Conservation (phyloP, 2,888 invertebrate genomes). For the Resseliella maxima region DNA sequence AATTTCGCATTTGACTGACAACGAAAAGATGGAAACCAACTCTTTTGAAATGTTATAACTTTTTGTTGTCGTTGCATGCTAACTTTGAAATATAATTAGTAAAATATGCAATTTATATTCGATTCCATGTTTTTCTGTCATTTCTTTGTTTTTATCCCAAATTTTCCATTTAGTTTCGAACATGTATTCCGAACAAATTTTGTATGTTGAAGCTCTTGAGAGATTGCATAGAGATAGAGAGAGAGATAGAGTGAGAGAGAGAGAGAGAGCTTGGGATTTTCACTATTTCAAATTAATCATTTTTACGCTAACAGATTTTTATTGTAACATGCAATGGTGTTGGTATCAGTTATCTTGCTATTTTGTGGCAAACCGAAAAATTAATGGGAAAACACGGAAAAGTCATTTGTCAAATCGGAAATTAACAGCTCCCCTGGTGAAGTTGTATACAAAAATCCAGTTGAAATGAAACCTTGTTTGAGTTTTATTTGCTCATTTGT, state of each 20-base stretch:
- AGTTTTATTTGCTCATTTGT: constrained; percentile 15
- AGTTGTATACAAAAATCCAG: background rate
- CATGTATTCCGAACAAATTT: too few relatives aligned
- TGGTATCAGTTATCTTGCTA: background rate
- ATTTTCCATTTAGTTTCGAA: too few relatives aligned
- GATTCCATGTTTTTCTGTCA: background rate
- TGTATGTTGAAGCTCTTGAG: too few relatives aligned
- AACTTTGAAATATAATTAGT: constrained; percentile 1
- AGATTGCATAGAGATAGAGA: too few relatives aligned
- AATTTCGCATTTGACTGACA: background rate
- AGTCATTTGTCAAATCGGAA: constrained; percentile 47
- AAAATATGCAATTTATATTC: background rate
- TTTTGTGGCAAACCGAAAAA: background rate
- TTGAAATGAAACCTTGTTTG: background rate
- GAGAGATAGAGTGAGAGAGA: too few relatives aligned
- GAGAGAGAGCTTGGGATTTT: too few relatives aligned
- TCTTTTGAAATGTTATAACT: background rate
- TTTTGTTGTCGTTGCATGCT: background rate
- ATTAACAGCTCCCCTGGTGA: background rate
- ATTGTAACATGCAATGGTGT: background rate
- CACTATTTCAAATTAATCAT: too few relatives aligned
- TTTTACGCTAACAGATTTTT: too few relatives aligned
- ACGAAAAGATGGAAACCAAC: background rate
- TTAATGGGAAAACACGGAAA: background rate
- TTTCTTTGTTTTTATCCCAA: too few relatives aligned